A percentile compares a stretch with the other conserved stretches of the same genome.
Evolutionary conservation across 2,888 invertebrate genomes (phyloP).

Genomic region (Prosopocoilus inquinatus): DNA sequence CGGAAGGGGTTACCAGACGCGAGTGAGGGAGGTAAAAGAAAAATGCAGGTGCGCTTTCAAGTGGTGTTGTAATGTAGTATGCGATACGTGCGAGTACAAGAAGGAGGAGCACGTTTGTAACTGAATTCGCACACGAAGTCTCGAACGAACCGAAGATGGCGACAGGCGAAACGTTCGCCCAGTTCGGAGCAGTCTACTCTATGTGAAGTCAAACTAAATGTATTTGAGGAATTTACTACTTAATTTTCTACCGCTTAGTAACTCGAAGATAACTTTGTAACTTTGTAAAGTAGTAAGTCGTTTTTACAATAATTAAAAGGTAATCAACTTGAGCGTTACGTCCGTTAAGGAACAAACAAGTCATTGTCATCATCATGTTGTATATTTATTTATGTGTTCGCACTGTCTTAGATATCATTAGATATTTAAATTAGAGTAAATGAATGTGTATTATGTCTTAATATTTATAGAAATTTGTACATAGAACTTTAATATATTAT

Average conservation of each 20-base stretch:
- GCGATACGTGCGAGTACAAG: conserved; percentile 76
- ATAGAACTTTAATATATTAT: conserved; percentile 40
- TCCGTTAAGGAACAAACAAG: no score
- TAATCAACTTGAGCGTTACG: no score
- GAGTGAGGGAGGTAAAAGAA: conserved; percentile 77
- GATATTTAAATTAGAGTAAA: conserved; percentile 20
- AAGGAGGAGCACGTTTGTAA: conserved; percentile 86
- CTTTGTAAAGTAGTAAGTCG: background rate
- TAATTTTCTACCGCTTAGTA: no score
- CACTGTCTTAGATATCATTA: conserved; percentile 15
- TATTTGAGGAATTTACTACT: background rate
- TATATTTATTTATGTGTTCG: conserved; percentile 35
- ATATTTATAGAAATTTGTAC: conserved; percentile 40
- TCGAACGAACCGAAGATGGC: background rate
- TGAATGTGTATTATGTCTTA: conserved; percentile 23
- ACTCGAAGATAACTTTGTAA: background rate
- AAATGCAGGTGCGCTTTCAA: conserved; percentile 88
- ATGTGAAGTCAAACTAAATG: background rate
- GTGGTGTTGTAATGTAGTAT: conserved; percentile 88
- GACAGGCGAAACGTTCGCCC: background rate
- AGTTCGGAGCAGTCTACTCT: background rate
- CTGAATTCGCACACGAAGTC: no score
- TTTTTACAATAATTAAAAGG: no score
- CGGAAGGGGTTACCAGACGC: conserved; percentile 83
- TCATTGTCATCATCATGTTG: conserved; percentile 29